Evolutionary conservation across 2,113 vertebrate species (phyloP), one percentile per base, ranked within the genome.

Genomic region (Xenus cinereus): DNA sequence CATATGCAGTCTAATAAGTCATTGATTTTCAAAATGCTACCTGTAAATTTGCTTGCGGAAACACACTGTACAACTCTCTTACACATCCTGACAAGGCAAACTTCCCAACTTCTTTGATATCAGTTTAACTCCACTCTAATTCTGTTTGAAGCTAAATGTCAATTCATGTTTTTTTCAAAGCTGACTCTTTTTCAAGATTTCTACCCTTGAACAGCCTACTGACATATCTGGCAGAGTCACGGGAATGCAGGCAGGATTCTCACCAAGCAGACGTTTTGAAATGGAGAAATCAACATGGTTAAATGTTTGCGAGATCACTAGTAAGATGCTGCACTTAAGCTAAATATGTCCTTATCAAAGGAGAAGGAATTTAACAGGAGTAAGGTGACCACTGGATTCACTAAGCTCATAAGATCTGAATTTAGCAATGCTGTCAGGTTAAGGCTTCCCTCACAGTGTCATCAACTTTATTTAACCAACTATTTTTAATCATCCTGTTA

Each of bases 121-220:
- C 92, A 69, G 35, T 93, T 97, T 96, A 96, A 92, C 73, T 92
- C 43, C 64, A 53, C 39, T 93, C 76, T 84, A 89, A 96, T 97
- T 95, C 94, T 96, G 73, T 96, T 96, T 94, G 95, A 97, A 96
- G 83, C 19, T 95, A 94, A 95, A 89, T 93, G 88, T 96, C 96
- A 79, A 95, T 88, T 95, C 79, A 90, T 92, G 79, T 84, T 81
- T 93, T 91, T 94, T 96, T 93, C 76, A 96, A 93, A 93, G 76
- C 64, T 73, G 57, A 94, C 57, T 97, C 46, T 86, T 95, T 89
- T 92, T 78, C 71, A 81, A 88, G 71, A 71, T 84, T 15, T 72
- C 73, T 94, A 51, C 68, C 51, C 68, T 90, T 83, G 76, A 95
- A 89, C 72, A 95, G 41, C 22, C 48, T 86, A 41, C 85, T 96